phyloP scores from a whole-genome alignment of 2,888 invertebrate genomes.

The Anorthoa munda region DNA sequence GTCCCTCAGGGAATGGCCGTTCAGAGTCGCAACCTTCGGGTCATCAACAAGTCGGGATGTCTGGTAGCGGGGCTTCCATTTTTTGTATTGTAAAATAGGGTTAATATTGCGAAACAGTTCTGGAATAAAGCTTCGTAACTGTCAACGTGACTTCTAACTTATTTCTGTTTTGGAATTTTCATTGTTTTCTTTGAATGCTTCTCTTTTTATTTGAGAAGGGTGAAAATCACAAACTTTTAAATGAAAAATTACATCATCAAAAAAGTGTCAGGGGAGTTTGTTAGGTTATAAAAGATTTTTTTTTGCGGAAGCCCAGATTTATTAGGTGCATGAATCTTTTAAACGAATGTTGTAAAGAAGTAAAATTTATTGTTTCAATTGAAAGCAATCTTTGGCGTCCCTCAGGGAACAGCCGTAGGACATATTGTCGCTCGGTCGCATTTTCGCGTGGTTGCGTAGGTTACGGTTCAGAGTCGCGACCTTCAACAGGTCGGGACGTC shows the following conservation, averaged over 20 bases:
- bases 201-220: not conserved
- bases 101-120: constrained; percentile 3
- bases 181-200: not conserved
- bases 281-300: not conserved
- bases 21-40: constrained; percentile 34
- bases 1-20: constrained; percentile 35
- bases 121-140: constrained; percentile 25
- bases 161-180: constrained; percentile 3
- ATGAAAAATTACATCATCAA: too few species aligned
- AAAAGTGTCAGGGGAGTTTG: not conserved
- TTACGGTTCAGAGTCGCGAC: constrained; percentile 14
- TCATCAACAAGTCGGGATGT: constrained; percentile 39
- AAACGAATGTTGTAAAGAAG: too few species aligned
- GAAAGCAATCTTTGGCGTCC: too few species aligned
- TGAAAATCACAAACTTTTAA: not conserved
- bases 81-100: constrained; percentile 26
- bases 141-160: not conserved
- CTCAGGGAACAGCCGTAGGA: too few species aligned
- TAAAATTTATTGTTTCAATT: too few species aligned
- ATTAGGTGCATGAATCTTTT: too few species aligned
- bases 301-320: too few species aligned
- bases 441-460: not conserved
- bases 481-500: constrained; percentile 45
- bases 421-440: too few species aligned
- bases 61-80: constrained; percentile 27